Conservation (phyloP, 30 jellyfish, hydroid and myxozoan species). For the Hydra vulgaris region DNA sequence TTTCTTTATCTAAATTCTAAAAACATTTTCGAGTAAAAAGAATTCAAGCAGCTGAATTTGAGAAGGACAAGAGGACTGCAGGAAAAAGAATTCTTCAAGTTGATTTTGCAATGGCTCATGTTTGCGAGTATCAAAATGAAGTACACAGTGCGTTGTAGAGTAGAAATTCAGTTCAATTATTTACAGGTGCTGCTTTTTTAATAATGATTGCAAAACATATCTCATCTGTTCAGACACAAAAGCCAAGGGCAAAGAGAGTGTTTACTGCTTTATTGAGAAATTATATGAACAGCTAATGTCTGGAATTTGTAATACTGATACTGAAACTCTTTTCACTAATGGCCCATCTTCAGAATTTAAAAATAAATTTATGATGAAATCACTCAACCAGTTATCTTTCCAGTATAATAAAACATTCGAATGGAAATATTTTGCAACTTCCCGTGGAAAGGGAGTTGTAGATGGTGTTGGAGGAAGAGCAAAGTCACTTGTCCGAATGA, state of each 20-base stretch:
- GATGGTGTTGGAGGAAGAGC: conserved; percentile 42
- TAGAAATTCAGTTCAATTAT: conserved; percentile 16
- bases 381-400: neutral
- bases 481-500: conserved; percentile 21
- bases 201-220: conserved; percentile 8
- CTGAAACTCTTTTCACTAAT: conserved; percentile 31
- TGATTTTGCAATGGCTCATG: conserved; percentile 37
- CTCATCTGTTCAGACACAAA: conserved; percentile 28
- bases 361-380: conserved; percentile 14
- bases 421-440: conserved; percentile 51
- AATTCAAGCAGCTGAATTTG: conserved; percentile 33
- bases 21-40: conserved; percentile 19
- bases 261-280: neutral
- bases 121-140: conserved; percentile 37
- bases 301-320: neutral
- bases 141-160: conserved; percentile 33
- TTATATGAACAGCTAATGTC: neutral
- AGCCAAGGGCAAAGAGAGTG: neutral
- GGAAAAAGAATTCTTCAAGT: conserved; percentile 28
- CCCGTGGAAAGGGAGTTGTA: conserved; percentile 38
- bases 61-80: conserved; percentile 31
- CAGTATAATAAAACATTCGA: conserved; percentile 10
- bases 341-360: conserved; percentile 52
- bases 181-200: conserved; percentile 19
- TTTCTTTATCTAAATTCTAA: neutral